Percentiles rank a stretch among this genome's conserved stretches.
Evolutionary conservation across 1,140 invertebrate genomes (phyloP).

Genomic region (Lethocerus indicus): DNA sequence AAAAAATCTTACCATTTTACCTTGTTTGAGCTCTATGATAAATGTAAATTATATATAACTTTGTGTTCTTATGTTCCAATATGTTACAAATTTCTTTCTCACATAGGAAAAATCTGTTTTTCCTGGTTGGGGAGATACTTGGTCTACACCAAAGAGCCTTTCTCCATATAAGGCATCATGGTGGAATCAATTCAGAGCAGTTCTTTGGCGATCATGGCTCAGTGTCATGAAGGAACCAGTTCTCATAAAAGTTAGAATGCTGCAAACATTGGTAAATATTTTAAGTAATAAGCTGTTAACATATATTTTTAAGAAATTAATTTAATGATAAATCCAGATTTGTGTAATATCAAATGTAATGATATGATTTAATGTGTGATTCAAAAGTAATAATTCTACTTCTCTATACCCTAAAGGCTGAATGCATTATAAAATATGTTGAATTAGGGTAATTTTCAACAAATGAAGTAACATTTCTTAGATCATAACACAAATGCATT

Average conservation of each 20-base stretch:
- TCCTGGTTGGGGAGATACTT: conserved; percentile 10
- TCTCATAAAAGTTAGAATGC: conserved; percentile 67
- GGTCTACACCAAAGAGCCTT: conserved; percentile 12
- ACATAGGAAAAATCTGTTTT: conserved; percentile 7
- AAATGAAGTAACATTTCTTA: too few relatives aligned
- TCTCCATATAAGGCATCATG: conserved; percentile 71
- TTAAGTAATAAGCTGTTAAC: too few relatives aligned
- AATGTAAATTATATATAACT: background rate
- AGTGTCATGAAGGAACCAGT: conserved; percentile 77
- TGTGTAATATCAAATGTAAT: too few relatives aligned
- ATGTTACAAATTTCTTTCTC: background rate
- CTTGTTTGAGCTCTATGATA: background rate
- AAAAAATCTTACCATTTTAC: too few relatives aligned
- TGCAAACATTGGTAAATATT: conserved; percentile 81
- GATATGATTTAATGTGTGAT: too few relatives aligned
- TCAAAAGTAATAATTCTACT: too few relatives aligned
- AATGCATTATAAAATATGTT: too few relatives aligned
- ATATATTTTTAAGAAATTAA: too few relatives aligned
- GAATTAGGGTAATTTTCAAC: too few relatives aligned
- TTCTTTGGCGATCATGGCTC: conserved; percentile 81
- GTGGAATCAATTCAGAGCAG: conserved; percentile 71
- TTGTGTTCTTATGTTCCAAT: background rate
- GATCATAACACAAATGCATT: too few relatives aligned
- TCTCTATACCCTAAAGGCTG: too few relatives aligned
- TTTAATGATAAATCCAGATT: too few relatives aligned